A percentile compares a stretch with the other conserved stretches of the same genome.
Evolutionary conservation across 2,797 vertebrate species (phyloP).

Genomic region (Antrozous pallidus): DNA sequence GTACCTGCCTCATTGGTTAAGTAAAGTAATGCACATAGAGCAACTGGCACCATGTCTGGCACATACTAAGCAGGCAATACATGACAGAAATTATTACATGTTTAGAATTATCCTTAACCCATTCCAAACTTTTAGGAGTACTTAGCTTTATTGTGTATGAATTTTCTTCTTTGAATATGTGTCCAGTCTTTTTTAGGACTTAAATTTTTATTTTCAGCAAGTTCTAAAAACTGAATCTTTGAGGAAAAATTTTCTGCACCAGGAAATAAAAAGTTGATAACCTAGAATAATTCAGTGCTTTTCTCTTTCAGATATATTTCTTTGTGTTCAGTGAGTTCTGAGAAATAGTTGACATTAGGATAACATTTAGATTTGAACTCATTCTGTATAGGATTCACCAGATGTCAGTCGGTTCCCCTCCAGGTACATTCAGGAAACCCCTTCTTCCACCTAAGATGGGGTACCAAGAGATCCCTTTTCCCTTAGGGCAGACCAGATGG

Average conservation of each 20-base stretch:
- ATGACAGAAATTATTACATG: not conserved
- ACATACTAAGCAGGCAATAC: not conserved
- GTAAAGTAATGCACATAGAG: not conserved
- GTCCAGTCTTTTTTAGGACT: not conserved
- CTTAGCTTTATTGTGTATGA: not conserved
- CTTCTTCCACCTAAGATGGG: not conserved
- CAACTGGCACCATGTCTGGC: not conserved
- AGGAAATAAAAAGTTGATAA: not conserved
- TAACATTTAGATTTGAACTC: slow-evolving; percentile 24
- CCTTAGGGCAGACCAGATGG: not conserved
- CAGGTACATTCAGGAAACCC: not conserved
- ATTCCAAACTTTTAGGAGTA: not conserved
- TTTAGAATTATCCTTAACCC: not conserved
- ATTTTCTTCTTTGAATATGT: not conserved
- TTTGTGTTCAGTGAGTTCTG: not conserved
- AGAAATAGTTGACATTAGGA: not conserved
- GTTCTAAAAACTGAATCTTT: slow-evolving; percentile 31
- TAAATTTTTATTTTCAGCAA: not conserved
- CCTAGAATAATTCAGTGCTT: not conserved
- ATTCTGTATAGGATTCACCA: not conserved
- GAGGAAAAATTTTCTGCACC: not conserved
- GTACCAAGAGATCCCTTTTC: not conserved
- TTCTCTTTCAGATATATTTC: not conserved
- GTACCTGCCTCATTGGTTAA: not conserved
- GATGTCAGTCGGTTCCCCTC: not conserved